Base-by-base conservation (phyloP, 1,140 invertebrate genomes). In the Thaumatotibia leucotreta region DNA sequence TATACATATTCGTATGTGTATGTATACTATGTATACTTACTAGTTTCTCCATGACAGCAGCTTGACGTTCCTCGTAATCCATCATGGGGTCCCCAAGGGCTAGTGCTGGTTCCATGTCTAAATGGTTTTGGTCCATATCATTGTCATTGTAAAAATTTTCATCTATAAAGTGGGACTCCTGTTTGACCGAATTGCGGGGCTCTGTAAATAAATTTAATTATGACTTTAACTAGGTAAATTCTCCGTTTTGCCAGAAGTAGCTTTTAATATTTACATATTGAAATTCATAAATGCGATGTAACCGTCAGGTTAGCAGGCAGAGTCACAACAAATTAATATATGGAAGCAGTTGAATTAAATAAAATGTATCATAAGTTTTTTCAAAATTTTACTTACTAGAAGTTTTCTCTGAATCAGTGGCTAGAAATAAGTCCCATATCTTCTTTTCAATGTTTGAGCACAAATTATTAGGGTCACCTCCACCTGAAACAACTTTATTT, bases 371-470 rank as follows among this genome's bases (percentile, higher is more conserved):
- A n/a, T n/a, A n/a, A n/a, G n/a, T n/a, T n/a, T n/a, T n/a, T n/a
- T n/a, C n/a, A 32, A 20, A 49, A 63, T 64, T 54, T 27, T 50
- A 75, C 82, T 81, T 75, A 88, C 84, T 83, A 52, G 65, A 61
- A 65, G 61, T 68, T 24, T 27, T 52, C 4, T 4, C 22, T 4
- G 10, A 14, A 67, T 88, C 80, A 69, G 78, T 77, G 11, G 80
- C 75, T 23, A 90, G 63, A 64, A 88, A 90, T 0, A 86, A 63
- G 63, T 90, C 86, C 77, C 78, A 90, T 69, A 90, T 90, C 65
- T 81, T 88, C 68, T 84, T 88, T 50, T 90, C 88, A 49, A 90
- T 83, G 35, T 84, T 86, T n/a, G 88, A 88, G 71, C 76, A 76
- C 27, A 88, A 31, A 32, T 70, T 83, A 29, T 83, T 87, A 4